Evolutionary conservation across 2,113 vertebrate species (phyloP).

Genomic region (Marcusenius ussheri): DNA sequence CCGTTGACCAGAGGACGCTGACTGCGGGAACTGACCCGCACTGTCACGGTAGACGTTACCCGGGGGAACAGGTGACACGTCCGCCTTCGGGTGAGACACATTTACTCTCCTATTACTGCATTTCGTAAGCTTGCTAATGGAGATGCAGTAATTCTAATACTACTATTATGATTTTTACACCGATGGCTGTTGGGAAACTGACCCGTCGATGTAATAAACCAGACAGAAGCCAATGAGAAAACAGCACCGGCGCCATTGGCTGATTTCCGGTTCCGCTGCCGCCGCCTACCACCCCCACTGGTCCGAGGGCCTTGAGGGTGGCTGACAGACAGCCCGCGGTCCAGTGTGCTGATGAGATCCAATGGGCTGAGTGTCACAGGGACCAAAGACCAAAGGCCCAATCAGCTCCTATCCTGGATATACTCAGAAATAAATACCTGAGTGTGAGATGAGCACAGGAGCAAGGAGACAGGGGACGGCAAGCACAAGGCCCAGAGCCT

Average conservation of each 20-base stretch:
- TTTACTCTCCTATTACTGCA: not conserved
- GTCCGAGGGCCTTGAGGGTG: not conserved
- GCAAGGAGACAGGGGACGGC: slow-evolving; percentile 25
- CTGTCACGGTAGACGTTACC: not conserved
- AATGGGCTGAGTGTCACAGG: not conserved
- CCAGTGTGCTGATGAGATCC: not conserved
- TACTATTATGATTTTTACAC: not conserved
- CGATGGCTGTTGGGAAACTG: not conserved
- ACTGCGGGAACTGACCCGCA: not conserved
- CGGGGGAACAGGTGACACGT: not conserved
- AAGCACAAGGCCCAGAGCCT: slow-evolving; percentile 23
- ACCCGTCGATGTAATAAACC: not conserved
- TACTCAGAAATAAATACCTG: slow-evolving; percentile 31
- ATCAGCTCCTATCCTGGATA: slow-evolving; percentile 22
- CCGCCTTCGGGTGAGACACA: not conserved
- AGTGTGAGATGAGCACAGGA: slow-evolving; percentile 20
- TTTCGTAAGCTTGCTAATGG: not conserved
- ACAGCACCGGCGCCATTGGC: not conserved
- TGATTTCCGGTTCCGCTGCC: not conserved
- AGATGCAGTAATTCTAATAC: not conserved
- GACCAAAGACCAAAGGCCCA: not conserved
- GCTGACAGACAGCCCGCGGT: not conserved
- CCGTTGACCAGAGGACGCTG: not conserved
- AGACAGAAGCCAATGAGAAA: not conserved
- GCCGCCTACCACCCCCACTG: not conserved